Conservation (phyloP, 2,797 vertebrate species). For the Synanceia verrucosa region DNA sequence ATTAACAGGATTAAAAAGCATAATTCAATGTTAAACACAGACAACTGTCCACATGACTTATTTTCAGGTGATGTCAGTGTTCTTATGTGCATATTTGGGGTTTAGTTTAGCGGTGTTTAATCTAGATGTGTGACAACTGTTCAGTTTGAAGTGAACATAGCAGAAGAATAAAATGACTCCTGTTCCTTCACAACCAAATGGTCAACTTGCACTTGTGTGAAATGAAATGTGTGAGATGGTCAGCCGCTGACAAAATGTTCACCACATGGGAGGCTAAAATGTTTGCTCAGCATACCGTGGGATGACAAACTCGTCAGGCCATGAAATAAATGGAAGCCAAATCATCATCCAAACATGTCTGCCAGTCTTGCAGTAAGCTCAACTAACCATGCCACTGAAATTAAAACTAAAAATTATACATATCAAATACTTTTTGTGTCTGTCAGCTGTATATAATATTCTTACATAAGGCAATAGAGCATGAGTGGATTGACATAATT, state of each 20-base stretch:
- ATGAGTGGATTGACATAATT: constrained; percentile 18
- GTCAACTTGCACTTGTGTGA: constrained; percentile 1
- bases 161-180: constrained; percentile 13
- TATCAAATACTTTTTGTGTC: constrained; percentile 4
- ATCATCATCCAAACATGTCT: not conserved
- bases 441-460: constrained; percentile 29
- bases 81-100: not conserved
- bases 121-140: not conserved
- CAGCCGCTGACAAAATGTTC: constrained; percentile 3
- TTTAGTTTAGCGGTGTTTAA: not conserved
- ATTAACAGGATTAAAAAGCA: no score
- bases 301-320: constrained; percentile 14
- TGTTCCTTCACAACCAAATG: not conserved
- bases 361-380: not conserved
- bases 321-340: not conserved
- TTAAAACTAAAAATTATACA: constrained; percentile 5
- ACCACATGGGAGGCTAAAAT: not conserved
- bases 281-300: constrained; percentile 2
- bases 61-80: not conserved
- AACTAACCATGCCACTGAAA: not conserved
- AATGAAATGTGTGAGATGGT: constrained; percentile 26
- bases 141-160: no score
- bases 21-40: not conserved
- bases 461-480: constrained; percentile 14
- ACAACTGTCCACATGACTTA: not conserved